Base-by-base conservation (phyloP, 2,888 invertebrate genomes). In the Drosophila fulvimacula region DNA sequence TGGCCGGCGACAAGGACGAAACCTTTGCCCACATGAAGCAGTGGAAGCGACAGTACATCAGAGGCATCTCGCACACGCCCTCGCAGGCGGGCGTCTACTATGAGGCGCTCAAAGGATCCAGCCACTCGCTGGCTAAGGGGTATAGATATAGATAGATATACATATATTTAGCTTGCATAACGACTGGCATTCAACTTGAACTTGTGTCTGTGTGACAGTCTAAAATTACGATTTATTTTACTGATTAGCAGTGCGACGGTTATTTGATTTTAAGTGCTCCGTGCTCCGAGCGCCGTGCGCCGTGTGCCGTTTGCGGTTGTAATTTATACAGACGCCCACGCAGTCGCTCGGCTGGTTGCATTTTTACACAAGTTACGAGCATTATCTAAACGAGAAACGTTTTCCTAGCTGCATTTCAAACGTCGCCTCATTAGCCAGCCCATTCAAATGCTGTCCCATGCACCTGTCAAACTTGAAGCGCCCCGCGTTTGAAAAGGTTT, bases 31-130 rank as follows among this genome's bases (percentile, higher is more conserved):
- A 90, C 9, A 87, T 83, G 64, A 81, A 81, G 52, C 86, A 91
- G 41, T 90, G 90, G 91, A 91, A 89, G 66, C 84, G 88, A 0
- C 92, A 92, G 57, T 92, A 92, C 27, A 88, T 91, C 80, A 77
- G 92, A 2, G 92, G 91, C n/a, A 87, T 91, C 21, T 92, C 91
- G 0, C 81, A 84, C 10, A 90, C 91, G 1, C 82, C 88, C 32
- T 91, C 92, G 1, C 92, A 91, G 58, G 89, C 89, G 0, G 90
- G 90, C 6, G 85, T 91, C 61, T 91, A 92, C 68, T 92, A 92
- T 42, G 91, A 92, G 68, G 91, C 92, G 0, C 76, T 92, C 9
- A 92, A 92, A 52, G 92, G 91, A 74, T 90, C 92, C 13, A 86
- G 83, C 48, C 76, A 74, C 56, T 91, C 92, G 24, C 57, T 91